Percentiles rank a stretch among this genome's conserved stretches.
Evolutionary conservation across 2,888 invertebrate genomes (phyloP).

Genomic region (Pinctada fucata): DNA sequence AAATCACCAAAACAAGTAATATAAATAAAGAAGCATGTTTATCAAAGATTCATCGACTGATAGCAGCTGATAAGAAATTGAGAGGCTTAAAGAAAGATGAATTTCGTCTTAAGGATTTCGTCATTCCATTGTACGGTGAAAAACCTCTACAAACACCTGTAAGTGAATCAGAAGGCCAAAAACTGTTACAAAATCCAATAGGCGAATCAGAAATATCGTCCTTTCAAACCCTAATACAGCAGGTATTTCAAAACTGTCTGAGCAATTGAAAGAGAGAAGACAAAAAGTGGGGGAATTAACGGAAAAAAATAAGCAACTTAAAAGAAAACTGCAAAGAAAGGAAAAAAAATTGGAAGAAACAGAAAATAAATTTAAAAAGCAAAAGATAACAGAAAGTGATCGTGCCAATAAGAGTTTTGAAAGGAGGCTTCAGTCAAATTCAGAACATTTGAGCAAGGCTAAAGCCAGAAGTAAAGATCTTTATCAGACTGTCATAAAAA

Average conservation of each 20-base stretch:
- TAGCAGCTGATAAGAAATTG: not conserved
- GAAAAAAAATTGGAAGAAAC: not conserved
- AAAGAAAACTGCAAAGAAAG: conserved; percentile 32
- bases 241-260: too few species aligned
- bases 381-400: not conserved
- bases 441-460: conserved; percentile 6
- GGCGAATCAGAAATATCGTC: too few species aligned
- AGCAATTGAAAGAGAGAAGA: conserved; percentile 16
- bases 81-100: not conserved
- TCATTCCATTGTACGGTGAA: not conserved
- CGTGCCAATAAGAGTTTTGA: not conserved
- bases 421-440: not conserved
- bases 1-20: conserved; percentile 6
- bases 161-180: not conserved
- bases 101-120: not conserved
- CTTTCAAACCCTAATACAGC: too few species aligned
- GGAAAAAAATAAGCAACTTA: conserved; percentile 18
- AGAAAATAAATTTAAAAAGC: not conserved
- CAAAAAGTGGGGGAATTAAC: conserved; percentile 20
- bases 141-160: too few species aligned
- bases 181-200: too few species aligned
- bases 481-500: not conserved
- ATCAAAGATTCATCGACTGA: conserved; percentile 13
- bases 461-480: conserved; percentile 3
- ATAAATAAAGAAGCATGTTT: conserved; percentile 12